Evolutionary conservation across 2,797 vertebrate genomes (phyloP), one percentile per base, ranked within the genome.

Genomic region (Arnoldichthys spilopterus): DNA sequence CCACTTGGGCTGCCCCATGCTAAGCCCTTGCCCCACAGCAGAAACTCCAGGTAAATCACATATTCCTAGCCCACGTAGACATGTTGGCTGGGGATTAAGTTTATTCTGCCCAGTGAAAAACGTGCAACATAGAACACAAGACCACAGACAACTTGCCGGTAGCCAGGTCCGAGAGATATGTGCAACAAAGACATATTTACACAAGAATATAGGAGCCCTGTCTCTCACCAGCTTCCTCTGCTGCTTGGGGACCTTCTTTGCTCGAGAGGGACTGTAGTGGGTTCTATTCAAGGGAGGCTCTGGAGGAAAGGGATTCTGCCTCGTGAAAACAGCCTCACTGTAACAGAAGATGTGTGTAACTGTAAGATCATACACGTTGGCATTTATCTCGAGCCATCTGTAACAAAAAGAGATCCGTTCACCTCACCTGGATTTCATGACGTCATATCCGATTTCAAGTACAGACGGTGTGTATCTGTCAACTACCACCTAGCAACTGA

Each of bases 371-470:
- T 5, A 37, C 37, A 37, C 6, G 37, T 56, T 43, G 22, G 30
- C 8, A 20, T 45, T 22, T 20, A 45, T 54, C 22, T 18, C 24
- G 56, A 45, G 3, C 2, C 16, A 51, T 6, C 18, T 58, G n/a
- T 22, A 56, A 8, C 11, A 2, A 18, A 34, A 45, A 53, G 12
- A 26, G 15, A 2, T 20, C 32, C 15, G 30, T 51, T 40, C 20
- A 37, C 69, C 85, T 89, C 83, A 93, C 93, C 94, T 92, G 74
- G 90, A 91, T 82, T 91, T 90, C 92, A 93, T 92, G 49, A 78
- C 64, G 59, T 47, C 15, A 67, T 62, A 20, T 20, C 66, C 32
- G 34, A 20, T 1, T 63, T 26, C 8, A 40, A 28, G 26, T 6
- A n/a, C 22, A 28, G 28, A 20, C 51, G 20, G 18, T 5, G 20